Evolutionary conservation across 1,140 invertebrate species (phyloP), one percentile per base, ranked within the genome.

Genomic region (Tetramorium alpestre): DNA sequence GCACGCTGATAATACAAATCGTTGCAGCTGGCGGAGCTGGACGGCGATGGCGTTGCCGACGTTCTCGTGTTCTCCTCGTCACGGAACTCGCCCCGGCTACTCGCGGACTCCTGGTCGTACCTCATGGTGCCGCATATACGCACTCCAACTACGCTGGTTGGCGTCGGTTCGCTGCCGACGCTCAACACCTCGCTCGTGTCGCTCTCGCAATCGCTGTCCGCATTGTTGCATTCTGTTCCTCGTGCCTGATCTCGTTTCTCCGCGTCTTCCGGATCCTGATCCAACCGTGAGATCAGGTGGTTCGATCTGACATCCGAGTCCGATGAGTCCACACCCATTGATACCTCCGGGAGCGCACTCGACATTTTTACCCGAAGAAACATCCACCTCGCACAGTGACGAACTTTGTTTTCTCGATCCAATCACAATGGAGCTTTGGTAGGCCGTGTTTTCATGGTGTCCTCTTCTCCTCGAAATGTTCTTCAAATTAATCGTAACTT

Each of bases 121-220:
- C 87, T 88, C 58, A 90, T 88, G 56, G 87, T 91, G 0, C 77
- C 82, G 64, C 87, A 88, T 65, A 90, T 89, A 0, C 80, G 89
- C 38, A 91, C 87, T 1, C 92, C 92, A 0, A 88, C 91, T 28
- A 94, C 89, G 85, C 87, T 90, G 10, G 92, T 93, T 22, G 95
- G 95, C 64, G 94, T 94, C 2, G 96, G 96, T 64, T 96, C 96
- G 91, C 96, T 96, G 38, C 97, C 97, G 56, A 97, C 96, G 78
- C 96, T 96, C 25, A 96, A 89, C 22, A 96, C 93, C 69, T 95
- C 95, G 84, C 96, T 96, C 73, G 94, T 95, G 56, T 95, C 94
- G 88, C 95, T 95, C 76, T 95, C 95, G 86, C 94, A 94, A 78
- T 95, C 94, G 80, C 94, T 94, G 25, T 92, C 93, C 6, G 86